Conservation (phyloP, 2,113 vertebrate genomes). For the Catharus fuscescens region DNA sequence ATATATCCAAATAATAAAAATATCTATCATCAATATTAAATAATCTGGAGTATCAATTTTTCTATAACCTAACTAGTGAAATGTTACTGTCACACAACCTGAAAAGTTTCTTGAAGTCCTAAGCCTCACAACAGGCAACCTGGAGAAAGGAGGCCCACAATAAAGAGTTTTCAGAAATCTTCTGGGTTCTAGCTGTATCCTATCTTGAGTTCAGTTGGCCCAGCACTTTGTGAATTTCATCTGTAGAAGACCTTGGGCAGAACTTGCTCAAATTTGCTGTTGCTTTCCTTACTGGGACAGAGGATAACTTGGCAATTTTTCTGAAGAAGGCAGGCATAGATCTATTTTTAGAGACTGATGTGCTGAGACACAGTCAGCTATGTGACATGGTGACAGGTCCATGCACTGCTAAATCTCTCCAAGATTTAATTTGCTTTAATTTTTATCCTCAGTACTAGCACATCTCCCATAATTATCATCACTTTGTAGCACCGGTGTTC, state of each 20-base stretch:
- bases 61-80: neutral
- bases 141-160: neutral
- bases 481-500: neutral
- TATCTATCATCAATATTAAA: neutral
- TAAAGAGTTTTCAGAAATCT: neutral
- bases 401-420: neutral
- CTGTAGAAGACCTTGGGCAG: neutral
- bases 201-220: neutral
- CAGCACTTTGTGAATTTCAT: neutral
- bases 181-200: neutral
- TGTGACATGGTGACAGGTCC: neutral
- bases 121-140: neutral
- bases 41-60: neutral
- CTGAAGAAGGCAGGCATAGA: neutral
- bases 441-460: neutral
- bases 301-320: neutral
- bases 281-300: neutral
- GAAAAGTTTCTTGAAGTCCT: neutral
- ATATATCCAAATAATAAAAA: neutral
- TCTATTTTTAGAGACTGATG: neutral
- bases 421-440: neutral
- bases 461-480: neutral
- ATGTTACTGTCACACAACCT: neutral
- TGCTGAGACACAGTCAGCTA: neutral
- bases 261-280: neutral